Evolutionary conservation across 2,888 invertebrate genomes (phyloP).

Genomic region (Nemapogon koenigi): DNA sequence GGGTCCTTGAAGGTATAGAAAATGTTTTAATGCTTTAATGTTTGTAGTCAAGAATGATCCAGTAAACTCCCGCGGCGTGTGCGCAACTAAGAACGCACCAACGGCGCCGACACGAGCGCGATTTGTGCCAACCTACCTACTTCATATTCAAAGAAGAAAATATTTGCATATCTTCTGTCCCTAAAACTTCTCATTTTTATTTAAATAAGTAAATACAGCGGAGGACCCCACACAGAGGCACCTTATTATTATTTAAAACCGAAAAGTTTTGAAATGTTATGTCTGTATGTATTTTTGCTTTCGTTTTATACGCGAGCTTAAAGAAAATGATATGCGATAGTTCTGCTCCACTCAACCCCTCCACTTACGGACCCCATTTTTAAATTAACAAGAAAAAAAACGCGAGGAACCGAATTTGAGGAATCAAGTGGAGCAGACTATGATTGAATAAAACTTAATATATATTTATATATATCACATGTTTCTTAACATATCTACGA

Average conservation of each 20-base stretch:
- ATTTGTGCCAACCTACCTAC: conserved; percentile 26
- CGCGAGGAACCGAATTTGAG: too few species aligned
- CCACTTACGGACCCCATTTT: background rate
- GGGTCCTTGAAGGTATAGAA: too few species aligned
- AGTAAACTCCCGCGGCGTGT: conserved; percentile 40
- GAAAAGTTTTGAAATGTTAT: conserved; percentile 45
- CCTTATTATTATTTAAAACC: conserved; percentile 48
- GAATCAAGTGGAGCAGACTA: background rate
- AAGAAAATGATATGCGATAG: conserved; percentile 34
- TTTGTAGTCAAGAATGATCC: too few species aligned
- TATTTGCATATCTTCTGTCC: conserved; percentile 64
- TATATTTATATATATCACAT: conserved; percentile 63
- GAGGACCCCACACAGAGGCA: conserved; percentile 50
- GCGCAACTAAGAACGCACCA: conserved; percentile 21
- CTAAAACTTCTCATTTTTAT: conserved; percentile 50
- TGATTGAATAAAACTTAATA: conserved; percentile 30
- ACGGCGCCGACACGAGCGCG: conserved; percentile 22
- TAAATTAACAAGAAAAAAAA: background rate
- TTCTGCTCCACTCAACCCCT: background rate
- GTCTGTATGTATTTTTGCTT: conserved; percentile 58
- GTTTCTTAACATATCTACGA: conserved; percentile 59
- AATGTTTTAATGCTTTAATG: too few species aligned
- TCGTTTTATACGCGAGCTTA: conserved; percentile 23
- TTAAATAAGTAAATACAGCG: conserved; percentile 52
- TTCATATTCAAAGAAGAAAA: conserved; percentile 47